These are phyloP conservation scores for Dreissena rostriformis DNA, from an alignment of 1,140 invertebrate genomes.

Conservation along the genomic window DNA sequence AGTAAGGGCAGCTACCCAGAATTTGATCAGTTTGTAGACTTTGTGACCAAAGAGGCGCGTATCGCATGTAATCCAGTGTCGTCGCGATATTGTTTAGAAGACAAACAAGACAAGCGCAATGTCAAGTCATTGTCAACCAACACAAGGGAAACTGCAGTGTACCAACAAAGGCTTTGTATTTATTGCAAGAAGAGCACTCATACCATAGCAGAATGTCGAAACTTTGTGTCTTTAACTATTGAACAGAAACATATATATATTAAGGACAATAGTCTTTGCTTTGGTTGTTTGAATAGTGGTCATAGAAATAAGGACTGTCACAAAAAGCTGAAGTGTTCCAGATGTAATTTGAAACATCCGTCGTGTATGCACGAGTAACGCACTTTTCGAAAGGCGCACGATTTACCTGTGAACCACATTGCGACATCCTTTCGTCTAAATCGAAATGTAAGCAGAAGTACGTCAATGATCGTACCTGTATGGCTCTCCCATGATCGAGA, in stretches of 20 bases:
- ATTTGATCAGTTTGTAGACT: conserved; percentile 19
- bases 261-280: conserved; percentile 19
- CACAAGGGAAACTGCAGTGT: conserved; percentile 1
- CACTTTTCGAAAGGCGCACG: neutral
- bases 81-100: conserved; percentile 9
- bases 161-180: conserved; percentile 5
- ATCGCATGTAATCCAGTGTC: conserved; percentile 24
- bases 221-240: conserved; percentile 24
- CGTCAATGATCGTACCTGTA: conserved; percentile 31
- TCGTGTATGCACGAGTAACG: conserved; percentile 41
- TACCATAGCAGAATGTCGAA: conserved; percentile 11
- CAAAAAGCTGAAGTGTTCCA: conserved; percentile 19
- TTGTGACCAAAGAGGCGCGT: conserved; percentile 26
- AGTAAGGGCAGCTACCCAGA: neutral
- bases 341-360: conserved; percentile 13
- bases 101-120: conserved; percentile 25
- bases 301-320: conserved; percentile 26
- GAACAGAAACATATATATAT: neutral
- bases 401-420: neutral
- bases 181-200: conserved; percentile 25
- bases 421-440: conserved; percentile 28
- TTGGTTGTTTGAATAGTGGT: conserved; percentile 28
- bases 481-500: conserved; percentile 13
- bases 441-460: conserved; percentile 24
- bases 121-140: conserved; percentile 23